Base-by-base conservation (phyloP, 2,888 invertebrate species). In the Rotaria macrura region DNA sequence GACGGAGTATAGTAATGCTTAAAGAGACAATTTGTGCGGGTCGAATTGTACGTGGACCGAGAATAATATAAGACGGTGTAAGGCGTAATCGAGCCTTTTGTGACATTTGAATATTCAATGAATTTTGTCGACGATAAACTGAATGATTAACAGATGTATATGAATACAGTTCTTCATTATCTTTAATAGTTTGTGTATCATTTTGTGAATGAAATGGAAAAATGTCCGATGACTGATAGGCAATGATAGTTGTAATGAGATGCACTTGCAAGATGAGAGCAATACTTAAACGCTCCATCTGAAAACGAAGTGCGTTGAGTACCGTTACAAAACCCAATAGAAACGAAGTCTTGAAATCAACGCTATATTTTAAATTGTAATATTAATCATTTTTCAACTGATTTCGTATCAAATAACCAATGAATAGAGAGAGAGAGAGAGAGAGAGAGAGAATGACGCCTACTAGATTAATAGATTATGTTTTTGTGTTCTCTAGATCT, bases 21-120 rank as follows among this genome's bases (percentile, higher is more conserved):
- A 86, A 34, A 34, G 83, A 40, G 9, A 86, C 38, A 20, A 85
- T 86, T 55, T 86, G 83, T 25, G 85, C 85, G 20, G 86, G 86
- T 38, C 86, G 86, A 25, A 86, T 47, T 7, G 65, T 43, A 25
- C 85, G 83, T 40, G 86, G 86, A 54, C 85, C 86, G 6, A 85
- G 49, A 3, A 86, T 84, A 14, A 86, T 85, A 38, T 86, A 86
- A 2, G 86, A 86, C 7, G 79, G 79, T n/a, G n/a, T 43, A 43
- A 43, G 25, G 1, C 43, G 79, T 40, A 40, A 4, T 9, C 79
- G 79, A 25, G 79, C 79, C 43, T 79, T 40, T 79, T 79, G 79
- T n/a, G 43, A 43, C 43, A 43, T 79, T 9, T 9, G 9, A 43
- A 79, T 79, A 43, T 79, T 79, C 1, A 79, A 7, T 12, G 79